Base-by-base conservation (phyloP, 2,113 vertebrate genomes). In the Tringa solitaria region DNA sequence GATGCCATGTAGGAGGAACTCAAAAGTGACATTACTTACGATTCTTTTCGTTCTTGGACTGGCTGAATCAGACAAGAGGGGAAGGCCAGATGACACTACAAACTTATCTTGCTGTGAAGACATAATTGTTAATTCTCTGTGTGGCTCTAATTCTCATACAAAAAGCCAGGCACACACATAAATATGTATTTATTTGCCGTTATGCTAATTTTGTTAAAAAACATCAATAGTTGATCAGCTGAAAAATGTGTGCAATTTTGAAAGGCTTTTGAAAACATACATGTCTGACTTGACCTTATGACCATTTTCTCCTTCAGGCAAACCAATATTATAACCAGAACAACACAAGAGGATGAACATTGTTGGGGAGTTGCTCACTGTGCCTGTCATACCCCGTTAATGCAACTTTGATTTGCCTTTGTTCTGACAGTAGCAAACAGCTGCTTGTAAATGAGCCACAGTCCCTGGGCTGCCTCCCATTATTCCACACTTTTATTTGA, bases 371-470 rank as follows among this genome's bases (percentile, higher is more conserved):
- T 97, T 98, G 97, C 97, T 98, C 98, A 98, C 90, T 97, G 98
- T 98, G 98, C 98, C 97, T 98, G 98, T 99, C 98, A 97, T 96
- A 98, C 93, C 91, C 97, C 93, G 97, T 99, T 99, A 99, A 98
- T 96, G 64, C 97, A 96, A 96, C 96, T 98, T 98, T 98, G 98
- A 98, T 98, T 98, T 98, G 97, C 95, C 97, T 98, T 98, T 98
- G 97, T 98, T 98, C 98, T 98, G 98, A 98, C 98, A 98, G 98
- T 93, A 97, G 98, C 98, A 98, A 99, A 98, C 99, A 99, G 98
- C 98, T 98, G 98, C 98, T 98, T 99, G 98, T 98, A 99, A 99
- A 99, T 98, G 98, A 99, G 98, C 98, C 97, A 95, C 98, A 95
- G 94, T 98, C 97, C 98, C 98, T 96, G 95, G 94, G 96, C 88